A percentile compares a stretch with the other conserved stretches of the same genome.
These are phyloP conservation scores for Prosopocoilus inquinatus DNA, from an alignment of 2,888 invertebrate genomes.

Conservation along the genomic window DNA sequence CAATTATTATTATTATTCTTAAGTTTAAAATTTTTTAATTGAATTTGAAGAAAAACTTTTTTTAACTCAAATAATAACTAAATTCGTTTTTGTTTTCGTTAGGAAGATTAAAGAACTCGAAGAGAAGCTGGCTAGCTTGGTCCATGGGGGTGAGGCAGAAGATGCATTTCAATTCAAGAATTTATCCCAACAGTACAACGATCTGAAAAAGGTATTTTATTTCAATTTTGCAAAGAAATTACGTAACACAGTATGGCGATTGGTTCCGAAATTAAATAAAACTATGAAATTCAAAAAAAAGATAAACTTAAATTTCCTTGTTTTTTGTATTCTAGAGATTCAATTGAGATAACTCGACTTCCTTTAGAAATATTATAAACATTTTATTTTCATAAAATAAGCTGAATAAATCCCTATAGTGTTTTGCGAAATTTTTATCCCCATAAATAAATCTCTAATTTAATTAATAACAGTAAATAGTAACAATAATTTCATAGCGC, in stretches of 20 bases:
- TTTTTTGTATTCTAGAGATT: too few relatives aligned
- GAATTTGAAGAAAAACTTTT: not conserved
- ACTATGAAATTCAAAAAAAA: too few relatives aligned
- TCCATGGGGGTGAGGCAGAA: conserved; percentile 37
- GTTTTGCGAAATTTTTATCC: too few relatives aligned
- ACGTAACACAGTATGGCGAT: too few relatives aligned
- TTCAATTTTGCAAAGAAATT: not conserved
- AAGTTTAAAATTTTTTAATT: too few relatives aligned
- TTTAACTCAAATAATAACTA: not conserved
- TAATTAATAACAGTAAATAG: not conserved
- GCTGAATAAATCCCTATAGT: too few relatives aligned
- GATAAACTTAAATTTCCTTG: too few relatives aligned
- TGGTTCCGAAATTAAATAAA: too few relatives aligned
- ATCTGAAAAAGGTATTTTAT: conserved; percentile 34
- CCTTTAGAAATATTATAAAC: too few relatives aligned
- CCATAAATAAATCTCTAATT: not conserved
- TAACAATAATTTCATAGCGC: not conserved
- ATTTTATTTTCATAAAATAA: too few relatives aligned
- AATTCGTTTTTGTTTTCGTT: not conserved
- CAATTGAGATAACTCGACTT: too few relatives aligned
- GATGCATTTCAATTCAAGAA: conserved; percentile 28
- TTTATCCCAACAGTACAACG: conserved; percentile 32
- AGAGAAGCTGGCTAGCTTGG: conserved; percentile 37
- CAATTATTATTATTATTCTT: too few relatives aligned
- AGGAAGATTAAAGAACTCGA: conserved; percentile 36